These are phyloP conservation scores for Abrostola triplasia DNA, from an alignment of 2,888 invertebrate genomes.

Conservation along the genomic window DNA sequence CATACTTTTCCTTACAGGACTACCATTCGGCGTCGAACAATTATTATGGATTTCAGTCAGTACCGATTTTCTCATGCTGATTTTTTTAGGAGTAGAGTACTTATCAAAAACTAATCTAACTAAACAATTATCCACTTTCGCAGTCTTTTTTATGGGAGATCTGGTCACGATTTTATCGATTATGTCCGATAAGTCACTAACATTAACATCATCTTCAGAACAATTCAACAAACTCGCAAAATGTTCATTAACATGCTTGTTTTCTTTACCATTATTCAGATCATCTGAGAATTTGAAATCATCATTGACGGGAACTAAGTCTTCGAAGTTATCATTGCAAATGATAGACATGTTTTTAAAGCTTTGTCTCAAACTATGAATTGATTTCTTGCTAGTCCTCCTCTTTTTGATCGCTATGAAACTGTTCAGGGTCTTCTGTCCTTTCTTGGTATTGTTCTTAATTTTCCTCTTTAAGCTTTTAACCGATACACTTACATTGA, in stretches of 20 bases:
- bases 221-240: conserved; percentile 69
- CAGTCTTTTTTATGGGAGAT: conserved; percentile 68
- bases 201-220: conserved; percentile 61
- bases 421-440: conserved; percentile 79
- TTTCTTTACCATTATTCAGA: conserved; percentile 53
- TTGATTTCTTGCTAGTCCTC: conserved; percentile 62
- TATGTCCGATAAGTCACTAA: conserved; percentile 76
- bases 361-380: conserved; percentile 63
- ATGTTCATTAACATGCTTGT: conserved; percentile 33
- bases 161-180: conserved; percentile 77
- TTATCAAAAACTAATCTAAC: conserved; percentile 76
- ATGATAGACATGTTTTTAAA: conserved; percentile 68
- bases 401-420: conserved; percentile 75
- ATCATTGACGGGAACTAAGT: conserved; percentile 10
- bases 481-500: conserved; percentile 76
- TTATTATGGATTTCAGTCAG: conserved; percentile 67
- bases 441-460: conserved; percentile 67
- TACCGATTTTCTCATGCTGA: conserved; percentile 60
- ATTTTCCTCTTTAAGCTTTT: conserved; percentile 81
- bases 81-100: conserved; percentile 69
- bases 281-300: conserved; percentile 28
- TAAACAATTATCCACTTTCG: conserved; percentile 74
- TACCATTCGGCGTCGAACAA: conserved; percentile 80
- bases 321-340: conserved; percentile 33
- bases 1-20: conserved; percentile 61